Evolutionary conservation across 2,888 invertebrate species (phyloP), one percentile per base, ranked within the genome.

Genomic region (Julus scandinavius): DNA sequence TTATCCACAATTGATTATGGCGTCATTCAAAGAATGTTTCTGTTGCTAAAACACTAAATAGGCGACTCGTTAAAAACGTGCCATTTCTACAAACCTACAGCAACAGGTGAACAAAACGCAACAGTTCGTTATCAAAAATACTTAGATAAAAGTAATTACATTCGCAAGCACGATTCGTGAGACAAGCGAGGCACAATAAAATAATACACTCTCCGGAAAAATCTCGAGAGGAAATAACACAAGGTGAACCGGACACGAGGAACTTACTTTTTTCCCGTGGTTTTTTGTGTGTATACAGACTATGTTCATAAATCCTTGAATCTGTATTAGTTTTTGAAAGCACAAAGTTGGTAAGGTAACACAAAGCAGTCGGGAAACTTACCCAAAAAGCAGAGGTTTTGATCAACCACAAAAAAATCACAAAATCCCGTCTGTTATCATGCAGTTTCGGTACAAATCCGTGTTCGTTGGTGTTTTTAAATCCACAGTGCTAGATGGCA

Each of bases 201-300:
- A 17, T n/a, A 20, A 17, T 54, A 54, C 54, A 11, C 4, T 54
- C 6, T 54, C 11, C 11, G 17, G 11, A 54, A 54, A 54, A 54
- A 54, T 3, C 3, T 3, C 6, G 17, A 9, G 17, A 54, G 17
- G 17, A 54, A 54, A 15, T 4, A 80, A 29, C 80, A 72, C 80
- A 80, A 80, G 80, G 80, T 80, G 38, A 80, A 80, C 80, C 80
- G 38, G 80, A 80, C 80, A 63, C 13, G 38, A 11, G 29, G 72
- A 1, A 20, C 13, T 13, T 5, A 63, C n/a, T 54, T 54, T 54
- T 54, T 54, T 6, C 11, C 3, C 13, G 13, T 17, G 54, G 13
- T 13, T 45, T 45, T 45, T 45, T n/a, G 17, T 17, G 4, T 3
- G 20, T n/a, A 63, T 6, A 15, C 72, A 6, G 1, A 72, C 54